Evolutionary conservation across 1,140 invertebrate species (phyloP), one percentile per base, ranked within the genome.

Genomic region (Drosophila auraria): DNA sequence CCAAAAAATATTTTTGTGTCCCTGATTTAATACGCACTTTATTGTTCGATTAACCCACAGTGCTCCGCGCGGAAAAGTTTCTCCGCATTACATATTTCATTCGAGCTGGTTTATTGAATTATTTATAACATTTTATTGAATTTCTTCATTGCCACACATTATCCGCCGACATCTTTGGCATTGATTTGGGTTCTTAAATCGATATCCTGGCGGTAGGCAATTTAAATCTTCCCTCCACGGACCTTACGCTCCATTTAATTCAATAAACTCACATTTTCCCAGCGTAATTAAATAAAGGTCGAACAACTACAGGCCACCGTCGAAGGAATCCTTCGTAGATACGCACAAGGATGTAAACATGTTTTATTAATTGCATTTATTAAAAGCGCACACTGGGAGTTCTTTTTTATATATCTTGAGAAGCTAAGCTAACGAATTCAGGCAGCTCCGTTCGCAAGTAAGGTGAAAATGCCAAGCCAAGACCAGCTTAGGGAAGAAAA

Each of bases 81-180:
- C 36, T 58, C 56, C 15, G 56, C 56, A 44, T 58, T 58, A 23
- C 56, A 58, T 58, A 58, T 47, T 45, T 36, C 42, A 76, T 71
- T 71, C 30, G 61, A 66, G 58, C 72, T 80, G 78, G 53, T 69
- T 84, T 84, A 81, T 84, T 84, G 82, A 84, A 84, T 84, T 84
- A 84, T 84, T 84, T 84, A 84, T 84, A 84, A 81, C 82, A 84
- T 84, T 84, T 84, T 84, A 84, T 84, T 84, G 82, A 84, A 84
- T 84, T 78, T 69, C 82, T 73, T 70, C 74, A 72, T 70, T 70
- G 81, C 80, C 62, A 59, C 73, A 72, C 80, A 82, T 79, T 75
- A 78, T 78, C 78, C 68, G 40, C 49, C 40, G 30, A 61, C 50
- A 71, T 64, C 50, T 66, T 62, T 84, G 82, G 68, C 82, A 86